Percentiles rank a stretch among this genome's conserved stretches.
Evolutionary conservation across 2,888 invertebrate species (phyloP).

Genomic region (Drosophila falleni): DNA sequence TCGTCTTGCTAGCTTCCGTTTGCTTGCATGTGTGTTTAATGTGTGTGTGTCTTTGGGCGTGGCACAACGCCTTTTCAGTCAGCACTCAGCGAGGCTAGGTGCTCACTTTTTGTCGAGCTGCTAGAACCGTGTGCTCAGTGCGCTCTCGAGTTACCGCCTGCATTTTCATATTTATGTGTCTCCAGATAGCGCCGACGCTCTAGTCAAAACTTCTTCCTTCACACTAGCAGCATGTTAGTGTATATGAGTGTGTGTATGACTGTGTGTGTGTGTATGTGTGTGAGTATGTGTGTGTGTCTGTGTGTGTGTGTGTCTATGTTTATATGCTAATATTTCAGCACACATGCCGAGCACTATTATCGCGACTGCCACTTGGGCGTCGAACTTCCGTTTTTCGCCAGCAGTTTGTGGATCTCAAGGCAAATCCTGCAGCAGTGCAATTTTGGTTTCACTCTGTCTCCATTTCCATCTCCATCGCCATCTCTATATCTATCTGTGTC

Average conservation of each 20-base stretch:
- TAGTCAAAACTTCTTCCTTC: conserved; percentile 75
- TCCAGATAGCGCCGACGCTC: conserved; percentile 69
- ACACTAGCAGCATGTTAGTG: conserved; percentile 47
- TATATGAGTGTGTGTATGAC: conserved; percentile 15
- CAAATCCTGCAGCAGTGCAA: conserved; percentile 69
- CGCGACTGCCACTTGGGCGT: conserved; percentile 80
- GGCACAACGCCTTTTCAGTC: conserved; percentile 62
- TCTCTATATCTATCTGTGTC: conserved; percentile 26
- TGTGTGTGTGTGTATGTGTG: conserved; percentile 29
- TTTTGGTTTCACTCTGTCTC: conserved; percentile 57
- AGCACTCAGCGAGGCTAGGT: conserved; percentile 60
- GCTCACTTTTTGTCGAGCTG: conserved; percentile 34
- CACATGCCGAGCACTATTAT: conserved; percentile 78
- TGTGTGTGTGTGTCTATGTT: conserved; percentile 48
- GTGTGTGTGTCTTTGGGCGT: conserved; percentile 32
- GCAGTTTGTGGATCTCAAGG: conserved; percentile 56
- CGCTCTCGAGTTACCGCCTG: conserved; percentile 65
- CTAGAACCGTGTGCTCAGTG: conserved; percentile 30
- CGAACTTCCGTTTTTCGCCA: conserved; percentile 72
- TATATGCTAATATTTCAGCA: conserved; percentile 80
- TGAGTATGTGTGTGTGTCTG: conserved; percentile 22
- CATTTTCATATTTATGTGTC: conserved; percentile 80
- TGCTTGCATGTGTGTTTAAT: conserved; percentile 23
- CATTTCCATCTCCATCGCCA: conserved; percentile 15
- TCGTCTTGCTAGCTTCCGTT: not conserved